These are phyloP conservation scores for Salarias fasciatus DNA, from an alignment of 2,797 vertebrate species.

Conservation along the genomic window DNA sequence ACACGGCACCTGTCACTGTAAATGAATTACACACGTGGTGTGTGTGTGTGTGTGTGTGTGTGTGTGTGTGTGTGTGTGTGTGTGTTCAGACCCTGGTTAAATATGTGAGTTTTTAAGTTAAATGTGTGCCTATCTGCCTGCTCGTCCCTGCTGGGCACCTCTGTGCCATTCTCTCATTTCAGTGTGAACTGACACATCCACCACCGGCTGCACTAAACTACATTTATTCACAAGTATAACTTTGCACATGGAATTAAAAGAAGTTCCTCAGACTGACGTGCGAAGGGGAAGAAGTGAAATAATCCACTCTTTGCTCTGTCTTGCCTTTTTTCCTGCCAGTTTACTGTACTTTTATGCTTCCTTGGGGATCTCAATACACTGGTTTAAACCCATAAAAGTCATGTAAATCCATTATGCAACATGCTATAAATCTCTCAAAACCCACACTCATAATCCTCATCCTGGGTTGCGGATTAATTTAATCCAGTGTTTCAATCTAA, in stretches of 20 bases:
- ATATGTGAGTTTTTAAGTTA: not conserved
- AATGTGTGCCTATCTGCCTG: not conserved
- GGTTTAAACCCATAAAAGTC: constrained; percentile 58
- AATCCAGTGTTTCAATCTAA: constrained; percentile 75
- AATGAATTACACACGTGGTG: not conserved
- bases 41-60: not conserved
- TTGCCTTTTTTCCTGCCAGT: constrained; percentile 28
- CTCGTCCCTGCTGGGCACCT: constrained; percentile 29
- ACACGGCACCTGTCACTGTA: not conserved
- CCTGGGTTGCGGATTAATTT: constrained; percentile 64
- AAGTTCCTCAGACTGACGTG: constrained; percentile 20
- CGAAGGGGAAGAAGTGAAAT: constrained; percentile 39
- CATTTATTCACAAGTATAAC: constrained; percentile 16
- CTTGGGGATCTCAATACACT: constrained; percentile 35
- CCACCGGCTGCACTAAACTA: constrained; percentile 36
- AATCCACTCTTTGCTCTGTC: constrained; percentile 42
- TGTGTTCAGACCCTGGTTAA: not conserved
- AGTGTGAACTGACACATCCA: constrained; percentile 52
- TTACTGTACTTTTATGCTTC: constrained; percentile 31
- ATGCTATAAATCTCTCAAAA: constrained; percentile 63
- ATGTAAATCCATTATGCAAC: constrained; percentile 71
- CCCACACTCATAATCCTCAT: constrained; percentile 66
- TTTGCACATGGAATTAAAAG: constrained; percentile 10
- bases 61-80: not conserved
- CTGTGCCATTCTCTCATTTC: constrained; percentile 38